A percentile compares a stretch with the other conserved stretches of the same genome.
Conservation (phyloP, 2,113 vertebrate genomes). For the Limnothrissa miodon region DNA sequence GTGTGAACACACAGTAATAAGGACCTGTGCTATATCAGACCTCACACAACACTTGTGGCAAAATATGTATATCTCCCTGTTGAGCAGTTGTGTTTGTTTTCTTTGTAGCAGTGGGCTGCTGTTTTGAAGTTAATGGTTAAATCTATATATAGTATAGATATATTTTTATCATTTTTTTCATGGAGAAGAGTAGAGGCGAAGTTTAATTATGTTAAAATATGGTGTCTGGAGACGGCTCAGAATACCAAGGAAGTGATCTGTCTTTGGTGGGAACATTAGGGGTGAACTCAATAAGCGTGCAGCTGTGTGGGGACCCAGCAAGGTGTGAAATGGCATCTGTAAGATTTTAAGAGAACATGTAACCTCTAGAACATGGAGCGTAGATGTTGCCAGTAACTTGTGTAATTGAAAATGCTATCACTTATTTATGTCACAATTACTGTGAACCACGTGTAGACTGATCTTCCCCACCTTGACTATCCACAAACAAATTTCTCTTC, state of each 20-base stretch:
- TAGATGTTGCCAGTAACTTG: constrained; percentile 39
- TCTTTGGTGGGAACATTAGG: background rate
- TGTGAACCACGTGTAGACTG: constrained; percentile 20
- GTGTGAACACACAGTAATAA: too few species aligned
- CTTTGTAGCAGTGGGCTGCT: background rate
- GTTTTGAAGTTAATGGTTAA: background rate
- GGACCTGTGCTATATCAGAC: background rate
- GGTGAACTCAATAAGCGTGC: background rate
- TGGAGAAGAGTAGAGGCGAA: background rate
- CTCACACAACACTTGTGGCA: background rate
- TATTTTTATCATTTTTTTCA: background rate
- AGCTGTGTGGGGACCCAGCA: background rate
- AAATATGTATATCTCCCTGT: background rate
- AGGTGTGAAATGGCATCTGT: background rate
- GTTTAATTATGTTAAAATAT: background rate
- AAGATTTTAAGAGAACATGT: constrained; percentile 33
- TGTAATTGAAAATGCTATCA: constrained; percentile 33
- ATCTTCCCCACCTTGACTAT: background rate
- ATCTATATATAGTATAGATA: background rate
- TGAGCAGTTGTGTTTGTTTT: background rate
- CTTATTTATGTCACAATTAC: constrained; percentile 38
- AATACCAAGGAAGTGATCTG: background rate
- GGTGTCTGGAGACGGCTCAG: background rate
- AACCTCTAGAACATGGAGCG: constrained; percentile 11
- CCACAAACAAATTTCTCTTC: constrained; percentile 14